Evolutionary conservation across 1,140 invertebrate genomes (phyloP).

Genomic region (Limonius californicus): DNA sequence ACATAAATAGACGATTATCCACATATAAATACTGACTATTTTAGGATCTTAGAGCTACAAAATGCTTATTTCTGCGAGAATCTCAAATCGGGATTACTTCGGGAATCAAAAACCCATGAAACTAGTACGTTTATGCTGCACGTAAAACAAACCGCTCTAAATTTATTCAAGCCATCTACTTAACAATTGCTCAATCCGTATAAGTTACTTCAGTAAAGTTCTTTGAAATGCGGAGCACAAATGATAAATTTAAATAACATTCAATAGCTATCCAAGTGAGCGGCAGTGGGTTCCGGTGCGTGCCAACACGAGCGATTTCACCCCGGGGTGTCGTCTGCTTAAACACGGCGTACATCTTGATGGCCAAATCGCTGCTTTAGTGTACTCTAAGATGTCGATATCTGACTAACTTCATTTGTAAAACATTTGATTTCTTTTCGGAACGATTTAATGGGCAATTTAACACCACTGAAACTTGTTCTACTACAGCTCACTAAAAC

Average conservation of each 20-base stretch:
- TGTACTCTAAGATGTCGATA: slow-evolving; percentile 35
- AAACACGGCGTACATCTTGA: slow-evolving; percentile 45
- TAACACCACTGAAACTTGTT: slow-evolving; percentile 1
- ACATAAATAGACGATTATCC: too few species aligned
- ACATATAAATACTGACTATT: too few species aligned
- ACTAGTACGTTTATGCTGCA: not conserved
- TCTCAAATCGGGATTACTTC: too few species aligned
- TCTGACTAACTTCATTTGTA: slow-evolving; percentile 35
- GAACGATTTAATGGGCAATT: slow-evolving; percentile 12
- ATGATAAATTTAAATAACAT: slow-evolving; percentile 36
- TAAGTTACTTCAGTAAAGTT: slow-evolving; percentile 14
- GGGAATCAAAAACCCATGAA: too few species aligned
- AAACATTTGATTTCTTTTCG: slow-evolving; percentile 33
- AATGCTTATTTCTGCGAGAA: too few species aligned
- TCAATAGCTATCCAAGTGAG: slow-evolving; percentile 31
- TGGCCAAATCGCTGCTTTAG: slow-evolving; percentile 42
- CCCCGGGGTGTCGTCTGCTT: slow-evolving; percentile 41
- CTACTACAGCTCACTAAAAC: not conserved
- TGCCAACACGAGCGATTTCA: slow-evolving; percentile 38
- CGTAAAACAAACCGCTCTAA: not conserved
- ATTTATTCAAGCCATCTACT: not conserved
- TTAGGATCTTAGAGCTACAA: too few species aligned
- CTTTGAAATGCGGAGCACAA: slow-evolving; percentile 20
- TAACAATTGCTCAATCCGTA: not conserved
- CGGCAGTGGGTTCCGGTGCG: slow-evolving; percentile 33